A percentile compares a stretch with the other conserved stretches of the same genome.
These are phyloP conservation scores for Epizoanthus ramosus DNA, from an alignment of 92 coral and sea anemone species.

Conservation along the genomic window DNA sequence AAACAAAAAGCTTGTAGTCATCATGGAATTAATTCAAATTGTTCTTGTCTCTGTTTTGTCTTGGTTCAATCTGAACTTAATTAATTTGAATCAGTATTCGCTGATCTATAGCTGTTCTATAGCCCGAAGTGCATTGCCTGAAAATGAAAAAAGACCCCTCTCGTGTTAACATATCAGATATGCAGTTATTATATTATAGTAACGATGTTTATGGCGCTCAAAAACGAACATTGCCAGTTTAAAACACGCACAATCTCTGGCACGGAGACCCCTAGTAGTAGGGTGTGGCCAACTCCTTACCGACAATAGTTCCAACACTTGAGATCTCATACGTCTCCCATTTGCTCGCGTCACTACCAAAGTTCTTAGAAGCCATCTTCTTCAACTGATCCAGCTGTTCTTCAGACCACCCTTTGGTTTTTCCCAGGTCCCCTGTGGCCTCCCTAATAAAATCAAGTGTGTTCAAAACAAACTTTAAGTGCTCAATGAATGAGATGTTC, in stretches of 20 bases:
- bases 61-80: too few relatives aligned
- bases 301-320: conserved; percentile 6
- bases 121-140: too few relatives aligned
- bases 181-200: too few relatives aligned
- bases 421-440: not conserved
- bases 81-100: too few relatives aligned
- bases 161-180: too few relatives aligned
- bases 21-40: too few relatives aligned
- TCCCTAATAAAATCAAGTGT: conserved; percentile 1
- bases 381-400: conserved; percentile 14
- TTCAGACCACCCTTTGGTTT: conserved; percentile 10
- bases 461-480: too few relatives aligned
- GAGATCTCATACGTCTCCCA: not conserved
- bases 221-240: not conserved
- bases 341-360: conserved; percentile 20
- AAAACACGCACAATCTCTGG: not conserved
- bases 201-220: not conserved
- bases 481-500: not conserved
- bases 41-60: too few relatives aligned
- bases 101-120: too few relatives aligned
- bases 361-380: conserved; percentile 7
- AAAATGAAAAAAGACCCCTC: too few relatives aligned
- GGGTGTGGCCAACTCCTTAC: not conserved
- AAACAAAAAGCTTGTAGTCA: too few relatives aligned
- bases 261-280: not conserved